phyloP scores from a whole-genome alignment of 1,140 invertebrate genomes.

The Zelostemma sp. region DNA sequence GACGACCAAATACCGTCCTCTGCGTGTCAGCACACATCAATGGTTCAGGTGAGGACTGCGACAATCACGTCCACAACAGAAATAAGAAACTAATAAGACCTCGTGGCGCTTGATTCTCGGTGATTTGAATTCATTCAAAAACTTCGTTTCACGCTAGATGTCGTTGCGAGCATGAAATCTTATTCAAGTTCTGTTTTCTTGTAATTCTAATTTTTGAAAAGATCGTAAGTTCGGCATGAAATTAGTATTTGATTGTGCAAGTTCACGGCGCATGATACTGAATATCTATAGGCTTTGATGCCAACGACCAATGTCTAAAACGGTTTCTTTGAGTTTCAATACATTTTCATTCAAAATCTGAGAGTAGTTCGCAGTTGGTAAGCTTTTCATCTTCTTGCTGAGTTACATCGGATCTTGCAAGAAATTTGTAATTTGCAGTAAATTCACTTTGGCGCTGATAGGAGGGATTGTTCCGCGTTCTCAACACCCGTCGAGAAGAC shows the following conservation, averaged over 20 bases:
- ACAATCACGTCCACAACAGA: not conserved
- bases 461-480: slow-evolving; percentile 49
- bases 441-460: slow-evolving; percentile 50
- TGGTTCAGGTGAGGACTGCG: slow-evolving; percentile 59
- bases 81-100: too few species aligned
- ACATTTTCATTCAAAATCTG: slow-evolving; percentile 12
- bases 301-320: not conserved
- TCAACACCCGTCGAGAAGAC: slow-evolving; percentile 50
- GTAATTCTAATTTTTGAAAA: too few species aligned
- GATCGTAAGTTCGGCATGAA: too few species aligned
- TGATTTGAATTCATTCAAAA: not conserved
- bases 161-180: not conserved
- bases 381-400: slow-evolving; percentile 40
- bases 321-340: too few species aligned
- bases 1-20: slow-evolving; percentile 40
- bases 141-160: not conserved
- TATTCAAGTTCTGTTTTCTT: too few species aligned
- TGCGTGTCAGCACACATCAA: slow-evolving; percentile 58
- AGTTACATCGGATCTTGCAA: slow-evolving; percentile 38
- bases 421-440: slow-evolving; percentile 54
- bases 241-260: too few species aligned
- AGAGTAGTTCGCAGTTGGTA: slow-evolving; percentile 10
- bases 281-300: too few species aligned
- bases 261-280: too few species aligned
- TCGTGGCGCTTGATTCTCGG: not conserved